Evolutionary conservation across 2,888 invertebrate genomes (phyloP), one percentile per base, ranked within the genome.

Genomic region (Nymphalis c-album): DNA sequence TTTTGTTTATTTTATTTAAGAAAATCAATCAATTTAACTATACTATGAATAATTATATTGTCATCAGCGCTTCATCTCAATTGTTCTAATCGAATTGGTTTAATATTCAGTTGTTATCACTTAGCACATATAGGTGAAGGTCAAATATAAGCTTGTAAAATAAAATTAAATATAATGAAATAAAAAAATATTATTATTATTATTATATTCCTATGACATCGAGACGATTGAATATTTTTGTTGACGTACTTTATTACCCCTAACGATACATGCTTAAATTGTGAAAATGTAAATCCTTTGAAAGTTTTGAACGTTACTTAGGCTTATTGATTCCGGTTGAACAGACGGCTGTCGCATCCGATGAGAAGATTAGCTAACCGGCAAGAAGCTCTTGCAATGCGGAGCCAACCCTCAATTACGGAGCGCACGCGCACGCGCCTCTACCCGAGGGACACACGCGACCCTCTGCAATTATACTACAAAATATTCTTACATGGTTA

Each of bases 391-490:
- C 85, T 76, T 85, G 76, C 79, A 87, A 78, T 88, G 86, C 84
- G 68, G 60, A 64, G 72, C 77, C 78, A 82, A 81, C 87, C 88
- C 83, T 85, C 87, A 87, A 85, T 87, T 88, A 89, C 80, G 71
- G 76, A 77, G 74, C 74, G 76, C 74, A 75, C 75, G 82, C 84
- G 88, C 90, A 88, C 90, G 87, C 88, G 88, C 82, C 83, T 76
- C 68, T 75, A 75, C 90, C 86, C 88, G 63, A 63, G 90, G 89
- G 90, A 89, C 75, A 71, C 90, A 90, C 90, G 87, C 87, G 90
- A 81, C 84, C 85, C 87, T 77, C 78, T 73, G 76, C 86, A 85
- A 88, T 88, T 88, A 86, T 81, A 82, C 78, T 83, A 83, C 82
- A 83, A 84, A 83, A 82, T 77, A 79, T 79, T 68, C 69, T 60